A percentile compares a stretch with the other conserved stretches of the same genome.
Conservation (phyloP, 2,888 invertebrate species). For the Archaeoteleia sp. region DNA sequence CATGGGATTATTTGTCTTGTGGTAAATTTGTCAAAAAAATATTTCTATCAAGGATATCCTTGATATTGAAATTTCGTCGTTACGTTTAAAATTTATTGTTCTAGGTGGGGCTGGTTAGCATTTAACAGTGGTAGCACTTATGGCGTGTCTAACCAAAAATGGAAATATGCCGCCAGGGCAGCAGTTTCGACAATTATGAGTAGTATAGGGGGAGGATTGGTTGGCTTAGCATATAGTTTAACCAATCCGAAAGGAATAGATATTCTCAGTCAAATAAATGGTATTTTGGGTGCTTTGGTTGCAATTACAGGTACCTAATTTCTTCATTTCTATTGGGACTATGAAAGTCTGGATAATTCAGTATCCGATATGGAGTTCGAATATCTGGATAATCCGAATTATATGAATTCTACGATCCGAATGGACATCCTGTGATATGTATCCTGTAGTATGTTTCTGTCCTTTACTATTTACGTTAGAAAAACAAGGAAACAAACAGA, state of each 20-base stretch:
- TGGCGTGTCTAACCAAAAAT: slow-evolving; percentile 88
- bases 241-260: slow-evolving; percentile 83
- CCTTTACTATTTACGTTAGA: no score
- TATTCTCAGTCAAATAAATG: slow-evolving; percentile 91
- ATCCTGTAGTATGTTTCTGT: no score
- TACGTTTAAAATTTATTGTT: not conserved
- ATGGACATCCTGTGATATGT: no score
- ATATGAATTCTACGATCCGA: no score
- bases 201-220: slow-evolving; percentile 91
- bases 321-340: no score
- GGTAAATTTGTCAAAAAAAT: slow-evolving; percentile 75
- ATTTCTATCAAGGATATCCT: not conserved
- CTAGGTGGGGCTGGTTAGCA: slow-evolving; percentile 93
- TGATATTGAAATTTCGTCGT: not conserved
- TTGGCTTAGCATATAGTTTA: slow-evolving; percentile 78
- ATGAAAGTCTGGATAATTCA: not conserved
- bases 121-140: slow-evolving; percentile 95
- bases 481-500: no score
- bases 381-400: no score
- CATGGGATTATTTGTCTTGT: slow-evolving; percentile 92
- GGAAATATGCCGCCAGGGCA: slow-evolving; percentile 93
- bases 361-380: not conserved
- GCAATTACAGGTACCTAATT: slow-evolving; percentile 83
- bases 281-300: slow-evolving; percentile 90
- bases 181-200: slow-evolving; percentile 94